Percentiles rank a stretch among this genome's conserved stretches.
Evolutionary conservation across 1,140 invertebrate species (phyloP).

Genomic region (Bombus waltoni): DNA sequence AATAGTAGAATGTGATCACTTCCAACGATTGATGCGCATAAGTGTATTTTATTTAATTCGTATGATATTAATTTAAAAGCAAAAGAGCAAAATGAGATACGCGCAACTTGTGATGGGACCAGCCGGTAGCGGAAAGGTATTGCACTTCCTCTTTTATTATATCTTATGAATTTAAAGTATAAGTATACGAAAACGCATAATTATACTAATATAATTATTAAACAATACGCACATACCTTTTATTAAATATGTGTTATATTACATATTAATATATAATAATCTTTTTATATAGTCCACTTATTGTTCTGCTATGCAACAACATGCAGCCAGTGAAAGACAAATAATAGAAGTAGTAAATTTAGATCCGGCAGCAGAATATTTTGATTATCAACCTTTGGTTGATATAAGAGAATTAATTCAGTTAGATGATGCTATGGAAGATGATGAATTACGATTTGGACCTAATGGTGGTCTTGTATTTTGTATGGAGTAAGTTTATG

Average conservation of each 20-base stretch:
- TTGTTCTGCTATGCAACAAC: conserved; percentile 93
- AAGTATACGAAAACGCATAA: background rate
- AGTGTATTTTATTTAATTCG: background rate
- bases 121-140: conserved; percentile 96
- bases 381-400: conserved; percentile 93
- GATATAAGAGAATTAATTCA: conserved; percentile 97
- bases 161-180: background rate
- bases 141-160: background rate
- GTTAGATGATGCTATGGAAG: conserved; percentile 98
- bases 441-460: conserved; percentile 96
- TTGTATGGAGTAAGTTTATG: conserved; percentile 94
- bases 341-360: conserved; percentile 95
- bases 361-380: conserved; percentile 98
- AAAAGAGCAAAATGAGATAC: conserved; percentile 89
- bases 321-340: conserved; percentile 89
- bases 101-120: conserved; percentile 98
- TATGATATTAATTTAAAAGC: background rate
- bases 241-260: conserved; percentile 16
- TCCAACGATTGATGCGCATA: background rate
- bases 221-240: conserved; percentile 13
- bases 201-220: conserved; percentile 17
- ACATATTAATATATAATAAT: conserved; percentile 22
- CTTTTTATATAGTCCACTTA: conserved; percentile 92
- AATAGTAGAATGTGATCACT: background rate
- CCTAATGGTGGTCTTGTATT: conserved; percentile 99